A percentile compares a stretch with the other conserved stretches of the same genome.
Evolutionary conservation across 2,797 vertebrate genomes (phyloP).

Genomic region (Ispidina lecontei): DNA sequence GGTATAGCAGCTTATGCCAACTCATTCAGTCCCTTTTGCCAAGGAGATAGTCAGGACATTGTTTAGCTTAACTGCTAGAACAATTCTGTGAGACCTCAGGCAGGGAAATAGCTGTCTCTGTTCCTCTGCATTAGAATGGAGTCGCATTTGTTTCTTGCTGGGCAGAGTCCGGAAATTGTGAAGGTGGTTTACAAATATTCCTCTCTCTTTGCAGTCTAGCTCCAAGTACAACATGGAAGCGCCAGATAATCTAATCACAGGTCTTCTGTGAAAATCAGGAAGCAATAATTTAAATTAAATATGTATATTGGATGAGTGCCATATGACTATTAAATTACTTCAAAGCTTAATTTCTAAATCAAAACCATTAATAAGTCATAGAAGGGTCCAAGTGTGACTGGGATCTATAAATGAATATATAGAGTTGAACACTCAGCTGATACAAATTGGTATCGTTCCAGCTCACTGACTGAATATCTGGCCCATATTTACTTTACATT

Average conservation of each 20-base stretch:
- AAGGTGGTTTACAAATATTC: conserved; percentile 31
- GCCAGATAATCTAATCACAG: conserved; percentile 50
- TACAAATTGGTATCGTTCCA: conserved; percentile 50
- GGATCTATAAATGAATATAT: conserved; percentile 45
- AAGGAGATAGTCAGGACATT: conserved; percentile 40
- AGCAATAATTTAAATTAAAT: conserved; percentile 68
- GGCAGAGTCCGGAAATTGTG: conserved; percentile 33
- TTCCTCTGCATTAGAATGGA: conserved; percentile 39
- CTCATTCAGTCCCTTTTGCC: conserved; percentile 19
- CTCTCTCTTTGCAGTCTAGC: neutral
- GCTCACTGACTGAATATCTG: conserved; percentile 40
- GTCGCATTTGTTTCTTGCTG: conserved; percentile 4
- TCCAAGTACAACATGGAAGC: conserved; percentile 37
- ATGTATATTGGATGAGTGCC: conserved; percentile 64
- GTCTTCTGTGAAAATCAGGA: conserved; percentile 46
- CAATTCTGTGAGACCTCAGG: conserved; percentile 39
- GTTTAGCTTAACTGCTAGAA: conserved; percentile 44
- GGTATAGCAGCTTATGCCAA: conserved; percentile 35
- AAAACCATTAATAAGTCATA: conserved; percentile 61
- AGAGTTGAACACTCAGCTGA: neutral
- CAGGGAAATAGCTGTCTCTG: conserved; percentile 37
- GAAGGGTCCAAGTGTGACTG: conserved; percentile 35
- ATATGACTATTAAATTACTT: conserved; percentile 59
- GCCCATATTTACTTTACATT: conserved; percentile 40
- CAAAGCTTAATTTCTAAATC: conserved; percentile 61